Evolutionary conservation across 2,797 vertebrate genomes (phyloP), one percentile per base, ranked within the genome.

Genomic region (Lepidocolaptes lacrymiger): DNA sequence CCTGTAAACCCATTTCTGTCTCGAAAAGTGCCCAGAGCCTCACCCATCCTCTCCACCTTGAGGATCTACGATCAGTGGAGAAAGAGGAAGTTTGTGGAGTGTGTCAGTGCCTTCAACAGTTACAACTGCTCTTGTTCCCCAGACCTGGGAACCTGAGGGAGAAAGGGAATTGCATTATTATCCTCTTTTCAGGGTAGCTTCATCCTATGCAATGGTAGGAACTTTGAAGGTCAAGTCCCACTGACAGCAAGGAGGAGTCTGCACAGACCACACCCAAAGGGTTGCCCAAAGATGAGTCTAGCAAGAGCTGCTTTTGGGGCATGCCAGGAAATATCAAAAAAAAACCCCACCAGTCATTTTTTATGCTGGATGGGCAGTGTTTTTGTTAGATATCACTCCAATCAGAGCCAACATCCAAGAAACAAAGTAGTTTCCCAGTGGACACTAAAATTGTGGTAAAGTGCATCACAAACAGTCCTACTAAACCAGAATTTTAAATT

Each of bases 1-100:
- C n/a, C 55, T 82, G 22, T 81, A 91, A 93, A 76, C 62, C 46
- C 32, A 22, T 41, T 79, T 58, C 17, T 36, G 16, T 54, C n/a
- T 8, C 28, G 19, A 64, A 17, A 73, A 63, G 14, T 26, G 20
- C 67, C 49, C 28, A 77, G 46, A 85, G 36, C 48, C 82, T 96
- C 61, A 97, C 93, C 93, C 64, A 2, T 91, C 77, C 63, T 97
- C 97, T 83, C 98, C 96, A 95, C 96, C 91, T 10, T 96, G 96
- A 69, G 97, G 97, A 87, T 97, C 95, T 7, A 86, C 73, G 87
- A 99, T 88, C 72, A 98, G 82, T 22, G 98, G 98, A 2, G 97
- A 96, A 92, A 97, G 97, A 95, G 98, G 98, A 88, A 99, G 98
- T 68, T 28, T 94, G 94, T 97, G 96, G 24, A 92, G 56, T 2